phyloP scores from a whole-genome alignment of 1,140 invertebrate genomes.

The Achatina immaculata region DNA sequence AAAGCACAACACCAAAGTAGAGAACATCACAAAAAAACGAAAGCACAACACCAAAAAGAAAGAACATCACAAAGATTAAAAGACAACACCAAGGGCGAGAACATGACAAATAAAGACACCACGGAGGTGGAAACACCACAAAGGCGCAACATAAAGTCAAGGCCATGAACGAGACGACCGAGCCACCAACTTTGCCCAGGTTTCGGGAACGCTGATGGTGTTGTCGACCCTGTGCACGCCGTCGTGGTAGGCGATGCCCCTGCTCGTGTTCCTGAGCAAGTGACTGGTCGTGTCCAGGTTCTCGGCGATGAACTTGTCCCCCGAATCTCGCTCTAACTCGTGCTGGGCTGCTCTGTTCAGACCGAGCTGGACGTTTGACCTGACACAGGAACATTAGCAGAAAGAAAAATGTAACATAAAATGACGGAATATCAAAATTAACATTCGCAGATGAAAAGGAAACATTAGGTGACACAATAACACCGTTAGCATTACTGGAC shows the following conservation, averaged over 20 bases:
- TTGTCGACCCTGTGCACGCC: constrained; percentile 92
- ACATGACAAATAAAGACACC: not conserved
- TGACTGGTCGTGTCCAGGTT: constrained; percentile 86
- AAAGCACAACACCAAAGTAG: too few species aligned
- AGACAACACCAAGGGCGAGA: not conserved
- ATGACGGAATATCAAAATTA: not conserved
- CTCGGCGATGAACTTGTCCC: constrained; percentile 88
- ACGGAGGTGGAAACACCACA: not conserved
- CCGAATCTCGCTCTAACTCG: constrained; percentile 89
- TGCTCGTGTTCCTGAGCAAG: constrained; percentile 86
- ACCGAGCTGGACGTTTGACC: constrained; percentile 58
- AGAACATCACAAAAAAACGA: not conserved
- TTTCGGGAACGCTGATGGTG: constrained; percentile 84
- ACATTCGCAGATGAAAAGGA: too few species aligned
- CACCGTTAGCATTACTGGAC: too few species aligned
- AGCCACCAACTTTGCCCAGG: constrained; percentile 81
- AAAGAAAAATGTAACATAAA: not conserved
- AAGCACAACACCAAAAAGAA: not conserved
- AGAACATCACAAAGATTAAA: not conserved
- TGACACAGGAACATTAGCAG: constrained; percentile 17
- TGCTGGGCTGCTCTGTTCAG: constrained; percentile 76
- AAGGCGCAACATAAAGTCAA: not conserved
- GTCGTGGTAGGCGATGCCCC: constrained; percentile 89
- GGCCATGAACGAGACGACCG: not conserved
- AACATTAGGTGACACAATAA: too few species aligned